Base-by-base conservation (phyloP, 2,888 invertebrate species). In the Steromphala cineraria region DNA sequence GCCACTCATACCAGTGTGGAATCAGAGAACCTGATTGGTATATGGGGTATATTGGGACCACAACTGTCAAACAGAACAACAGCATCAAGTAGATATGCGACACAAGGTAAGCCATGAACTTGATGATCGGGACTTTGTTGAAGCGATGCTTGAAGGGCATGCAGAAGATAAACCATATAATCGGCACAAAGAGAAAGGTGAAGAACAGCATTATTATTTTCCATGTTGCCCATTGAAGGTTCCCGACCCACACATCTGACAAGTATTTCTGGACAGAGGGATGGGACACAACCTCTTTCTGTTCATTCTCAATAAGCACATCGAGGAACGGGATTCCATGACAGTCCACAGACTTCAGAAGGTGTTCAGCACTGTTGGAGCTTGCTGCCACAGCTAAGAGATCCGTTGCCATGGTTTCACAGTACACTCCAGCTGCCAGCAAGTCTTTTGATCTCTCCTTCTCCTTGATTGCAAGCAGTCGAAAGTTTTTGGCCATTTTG, bases 41-140 rank as follows among this genome's bases (percentile, higher is more conserved):
- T 53, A 94, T 91, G 2, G 93, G 93, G 15, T 89, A 83, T 31
- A 93, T 84, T 0, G 94, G 94, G 75, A 89, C 89, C 19, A 94
- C 94, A 13, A 93, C 92, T 52, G 97, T 97, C 89, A 99, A 95
- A 88, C 97, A 96, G 89, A 99, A 95, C 90, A 99, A 96, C 86
- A 97, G 94, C 96, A 99, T 98, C 88, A 99, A 96, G 94, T 99
- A 99, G 90, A 99, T 96, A 94, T 99, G 99, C 8, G 99, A 99
- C 31, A 99, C 99, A 90, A 99, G 95, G 94, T 99, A 99, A 67
- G 99, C 98, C 97, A 99, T 99, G 94, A 99, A 99, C 94, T 99
- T 99, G 92, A 99, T 98, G 92, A 99, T 99, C 81, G 99, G 99
- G 91, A 99, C 98, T 95, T 98, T 98, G 95, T 98, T 97, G 94